phyloP scores from a whole-genome alignment of 2,113 vertebrate genomes.

The Psilopogon haemacephalus region DNA sequence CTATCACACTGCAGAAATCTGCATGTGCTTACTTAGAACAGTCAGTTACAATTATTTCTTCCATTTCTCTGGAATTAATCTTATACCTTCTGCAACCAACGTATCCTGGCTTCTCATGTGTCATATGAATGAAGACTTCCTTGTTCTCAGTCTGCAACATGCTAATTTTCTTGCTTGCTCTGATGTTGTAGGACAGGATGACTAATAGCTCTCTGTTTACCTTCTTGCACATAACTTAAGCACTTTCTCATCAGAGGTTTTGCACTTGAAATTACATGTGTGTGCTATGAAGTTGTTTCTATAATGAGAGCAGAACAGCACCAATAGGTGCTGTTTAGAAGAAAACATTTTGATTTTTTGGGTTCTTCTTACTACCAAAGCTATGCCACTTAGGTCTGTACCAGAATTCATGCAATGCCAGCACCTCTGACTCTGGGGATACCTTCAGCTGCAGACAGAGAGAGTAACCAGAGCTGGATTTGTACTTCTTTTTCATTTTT shows the following conservation, averaged over 20 bases:
- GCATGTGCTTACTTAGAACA: background rate
- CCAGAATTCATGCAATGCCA: background rate
- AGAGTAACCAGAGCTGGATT: background rate
- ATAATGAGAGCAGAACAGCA: background rate
- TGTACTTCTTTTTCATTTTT: conserved; percentile 19
- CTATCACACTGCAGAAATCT: background rate
- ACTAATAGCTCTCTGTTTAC: background rate
- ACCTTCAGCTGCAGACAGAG: background rate
- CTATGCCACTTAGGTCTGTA: background rate
- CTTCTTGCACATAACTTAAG: background rate
- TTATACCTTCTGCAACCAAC: background rate
- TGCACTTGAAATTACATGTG: fast-evolving
- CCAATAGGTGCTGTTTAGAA: background rate
- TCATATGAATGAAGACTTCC: background rate
- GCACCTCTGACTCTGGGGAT: background rate
- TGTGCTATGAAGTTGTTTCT: background rate
- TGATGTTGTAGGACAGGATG: background rate
- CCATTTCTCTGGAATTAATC: background rate
- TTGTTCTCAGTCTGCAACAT: background rate
- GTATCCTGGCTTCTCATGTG: background rate
- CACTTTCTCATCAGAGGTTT: background rate
- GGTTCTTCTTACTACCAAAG: background rate
- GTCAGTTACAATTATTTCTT: background rate
- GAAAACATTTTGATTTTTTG: background rate
- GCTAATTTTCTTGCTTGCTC: background rate